Evolutionary conservation across 1,140 invertebrate species (phyloP).

Genomic region (Papilio aristodemus): DNA sequence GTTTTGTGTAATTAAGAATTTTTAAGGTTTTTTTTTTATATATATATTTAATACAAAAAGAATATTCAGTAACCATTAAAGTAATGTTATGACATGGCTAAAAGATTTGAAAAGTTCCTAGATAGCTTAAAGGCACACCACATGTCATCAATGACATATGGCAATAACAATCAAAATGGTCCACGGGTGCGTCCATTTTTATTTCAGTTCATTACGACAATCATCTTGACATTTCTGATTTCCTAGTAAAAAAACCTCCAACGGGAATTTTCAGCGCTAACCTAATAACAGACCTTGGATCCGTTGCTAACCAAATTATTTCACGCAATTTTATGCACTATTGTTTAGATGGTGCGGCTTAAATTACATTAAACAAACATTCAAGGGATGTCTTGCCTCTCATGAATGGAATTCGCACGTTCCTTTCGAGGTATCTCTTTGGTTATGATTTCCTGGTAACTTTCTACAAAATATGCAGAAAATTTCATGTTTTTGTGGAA

Average conservation of each 20-base stretch:
- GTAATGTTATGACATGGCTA: too few relatives aligned
- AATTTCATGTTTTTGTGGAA: slow-evolving; percentile 19
- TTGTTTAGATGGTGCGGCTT: background rate
- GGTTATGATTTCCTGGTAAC: slow-evolving; percentile 1
- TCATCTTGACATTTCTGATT: background rate
- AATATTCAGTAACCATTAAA: too few relatives aligned
- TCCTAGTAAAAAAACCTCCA: slow-evolving; percentile 16
- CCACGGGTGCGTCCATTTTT: too few relatives aligned
- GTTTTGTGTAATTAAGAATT: too few relatives aligned
- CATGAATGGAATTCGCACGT: background rate
- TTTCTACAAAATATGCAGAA: slow-evolving; percentile 14
- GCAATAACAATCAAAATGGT: too few relatives aligned
- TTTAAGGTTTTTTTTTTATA: too few relatives aligned
- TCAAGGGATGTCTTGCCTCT: background rate
- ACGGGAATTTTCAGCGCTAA: slow-evolving; percentile 7
- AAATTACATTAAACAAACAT: background rate
- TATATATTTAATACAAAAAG: too few relatives aligned
- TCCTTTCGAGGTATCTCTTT: background rate
- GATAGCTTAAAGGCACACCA: too few relatives aligned
- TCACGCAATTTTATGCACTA: background rate
- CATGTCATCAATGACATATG: too few relatives aligned
- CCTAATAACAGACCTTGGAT: too few relatives aligned
- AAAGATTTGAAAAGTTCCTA: too few relatives aligned
- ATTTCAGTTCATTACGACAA: background rate
- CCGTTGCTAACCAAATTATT: background rate